Conservation (phyloP, 1,140 invertebrate genomes). For the Solenopsis fugax region DNA sequence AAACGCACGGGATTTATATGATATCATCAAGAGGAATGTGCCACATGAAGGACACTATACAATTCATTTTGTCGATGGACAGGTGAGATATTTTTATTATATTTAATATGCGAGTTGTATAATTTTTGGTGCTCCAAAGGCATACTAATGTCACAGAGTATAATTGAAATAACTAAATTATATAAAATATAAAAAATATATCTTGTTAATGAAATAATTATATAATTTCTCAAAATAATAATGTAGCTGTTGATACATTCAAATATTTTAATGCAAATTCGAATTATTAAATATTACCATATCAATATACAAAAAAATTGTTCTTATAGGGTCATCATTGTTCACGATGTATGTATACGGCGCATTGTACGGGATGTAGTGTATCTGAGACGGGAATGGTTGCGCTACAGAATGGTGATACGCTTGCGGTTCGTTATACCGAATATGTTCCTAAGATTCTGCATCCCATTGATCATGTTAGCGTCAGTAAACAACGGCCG, state of each 20-base stretch:
- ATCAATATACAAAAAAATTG: not conserved
- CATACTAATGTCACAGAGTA: not conserved
- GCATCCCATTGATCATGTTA: constrained; percentile 83
- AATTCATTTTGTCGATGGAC: constrained; percentile 86
- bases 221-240: not conserved
- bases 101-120: not conserved
- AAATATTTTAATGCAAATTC: not conserved
- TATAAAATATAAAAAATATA: not conserved
- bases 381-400: constrained; percentile 87
- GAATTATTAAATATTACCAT: constrained; percentile 15
- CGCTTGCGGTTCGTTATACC: constrained; percentile 88
- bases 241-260: not conserved
- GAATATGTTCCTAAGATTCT: constrained; percentile 81
- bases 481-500: constrained; percentile 84
- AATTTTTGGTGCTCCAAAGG: not conserved
- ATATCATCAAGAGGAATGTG: constrained; percentile 86
- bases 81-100: constrained; percentile 77
- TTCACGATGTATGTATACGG: constrained; percentile 88
- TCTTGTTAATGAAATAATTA: constrained; percentile 8
- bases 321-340: constrained; percentile 88
- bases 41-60: constrained; percentile 86
- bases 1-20: constrained; percentile 86
- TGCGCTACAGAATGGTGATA: constrained; percentile 87
- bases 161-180: not conserved
- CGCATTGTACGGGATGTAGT: constrained; percentile 89